Percentiles rank a stretch among this genome's conserved stretches.
phyloP scores from a whole-genome alignment of 1,140 invertebrate genomes.

The Ceratina japonica region DNA sequence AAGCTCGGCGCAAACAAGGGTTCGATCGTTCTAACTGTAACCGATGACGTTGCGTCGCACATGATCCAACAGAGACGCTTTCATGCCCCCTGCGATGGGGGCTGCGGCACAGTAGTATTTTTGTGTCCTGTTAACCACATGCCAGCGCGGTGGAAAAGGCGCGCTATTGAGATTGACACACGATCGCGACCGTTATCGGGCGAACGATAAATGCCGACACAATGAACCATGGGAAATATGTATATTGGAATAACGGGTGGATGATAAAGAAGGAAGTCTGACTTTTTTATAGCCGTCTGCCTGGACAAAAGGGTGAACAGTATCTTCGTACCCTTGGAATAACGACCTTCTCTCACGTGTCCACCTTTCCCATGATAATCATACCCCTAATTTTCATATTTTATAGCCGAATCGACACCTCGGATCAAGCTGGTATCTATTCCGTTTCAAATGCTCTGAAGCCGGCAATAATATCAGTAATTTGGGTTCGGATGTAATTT shows the following conservation, averaged over 20 bases:
- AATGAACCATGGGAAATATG: conserved; percentile 37
- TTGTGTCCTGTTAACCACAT: conserved; percentile 58
- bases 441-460: too few species aligned
- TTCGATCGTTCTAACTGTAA: conserved; percentile 32
- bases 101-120: conserved; percentile 69
- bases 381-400: conserved; percentile 30
- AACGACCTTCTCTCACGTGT: conserved; percentile 31
- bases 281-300: conserved; percentile 43
- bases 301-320: conserved; percentile 40
- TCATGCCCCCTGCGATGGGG: conserved; percentile 39
- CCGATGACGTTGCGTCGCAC: conserved; percentile 7
- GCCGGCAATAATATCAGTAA: too few species aligned
- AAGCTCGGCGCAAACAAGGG: conserved; percentile 48
- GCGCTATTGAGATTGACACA: conserved; percentile 26
- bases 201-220: conserved; percentile 53
- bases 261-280: conserved; percentile 31
- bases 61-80: conserved; percentile 56
- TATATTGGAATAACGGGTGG: conserved; percentile 26
- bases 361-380: conserved; percentile 19
- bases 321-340: conserved; percentile 37
- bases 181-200: conserved; percentile 39
- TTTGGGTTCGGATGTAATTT: neutral
- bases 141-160: conserved; percentile 42
- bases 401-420: too few species aligned
- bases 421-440: too few species aligned